phyloP scores from a whole-genome alignment of 2,113 vertebrate genomes.

The Podarcis raffonei region DNA sequence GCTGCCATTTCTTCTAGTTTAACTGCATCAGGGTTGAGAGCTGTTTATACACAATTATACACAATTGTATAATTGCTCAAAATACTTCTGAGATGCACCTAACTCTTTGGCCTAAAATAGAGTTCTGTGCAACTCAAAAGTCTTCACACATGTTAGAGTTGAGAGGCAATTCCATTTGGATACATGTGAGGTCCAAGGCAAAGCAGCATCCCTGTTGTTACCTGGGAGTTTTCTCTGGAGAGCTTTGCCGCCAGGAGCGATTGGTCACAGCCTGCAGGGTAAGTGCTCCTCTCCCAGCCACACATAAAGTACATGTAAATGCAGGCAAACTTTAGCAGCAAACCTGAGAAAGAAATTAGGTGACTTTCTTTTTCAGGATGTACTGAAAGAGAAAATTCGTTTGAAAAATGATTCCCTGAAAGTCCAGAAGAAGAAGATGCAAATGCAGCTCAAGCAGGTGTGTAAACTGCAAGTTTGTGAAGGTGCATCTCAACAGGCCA shows the following conservation, averaged over 20 bases:
- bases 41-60: too few relatives aligned
- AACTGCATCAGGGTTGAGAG: not conserved
- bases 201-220: too few relatives aligned
- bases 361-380: conserved; percentile 66
- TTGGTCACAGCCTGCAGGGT: not conserved
- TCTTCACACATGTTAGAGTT: not conserved
- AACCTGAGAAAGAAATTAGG: fast-evolving
- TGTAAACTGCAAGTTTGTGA: not conserved
- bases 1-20: not conserved
- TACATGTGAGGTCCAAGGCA: fast-evolving
- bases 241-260: not conserved
- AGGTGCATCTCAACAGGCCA: not conserved
- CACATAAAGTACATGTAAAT: not conserved
- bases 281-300: not conserved
- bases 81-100: not conserved
- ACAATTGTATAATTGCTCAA: not conserved
- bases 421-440: conserved; percentile 76
- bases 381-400: conserved; percentile 75
- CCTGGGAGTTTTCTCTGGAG: not conserved
- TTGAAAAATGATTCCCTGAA: conserved; percentile 77
- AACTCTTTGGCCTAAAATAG: not conserved
- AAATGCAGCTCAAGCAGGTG: conserved; percentile 76
- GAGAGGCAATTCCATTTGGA: fast-evolving
- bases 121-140: not conserved
- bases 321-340: not conserved